Evolutionary conservation across 2,113 vertebrate species (phyloP).

Genomic region (Brachyhypopomus occidentalis): DNA sequence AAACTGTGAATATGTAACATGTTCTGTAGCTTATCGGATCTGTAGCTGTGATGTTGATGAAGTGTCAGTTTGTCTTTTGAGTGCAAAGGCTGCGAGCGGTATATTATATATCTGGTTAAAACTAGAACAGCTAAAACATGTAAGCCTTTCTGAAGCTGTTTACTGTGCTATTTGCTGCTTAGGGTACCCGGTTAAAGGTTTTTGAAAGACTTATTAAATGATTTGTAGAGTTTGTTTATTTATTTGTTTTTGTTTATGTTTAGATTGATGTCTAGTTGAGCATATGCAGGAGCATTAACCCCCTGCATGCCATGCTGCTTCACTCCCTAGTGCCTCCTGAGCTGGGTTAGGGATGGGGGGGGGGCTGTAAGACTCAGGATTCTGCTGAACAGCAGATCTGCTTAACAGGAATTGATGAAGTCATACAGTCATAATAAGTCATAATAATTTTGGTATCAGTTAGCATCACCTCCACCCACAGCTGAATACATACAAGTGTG

Average conservation of each 20-base stretch:
- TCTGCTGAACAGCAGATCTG: background rate
- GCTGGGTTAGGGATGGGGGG: background rate
- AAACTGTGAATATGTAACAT: background rate
- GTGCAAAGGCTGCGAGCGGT: no score
- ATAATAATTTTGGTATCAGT: background rate
- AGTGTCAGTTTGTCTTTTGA: no score
- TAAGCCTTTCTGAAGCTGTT: no score
- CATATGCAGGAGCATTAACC: no score
- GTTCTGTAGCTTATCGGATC: no score
- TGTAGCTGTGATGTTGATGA: no score
- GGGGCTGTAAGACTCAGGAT: slow-evolving; percentile 4
- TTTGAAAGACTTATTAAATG: slow-evolving; percentile 8
- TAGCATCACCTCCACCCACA: slow-evolving; percentile 14
- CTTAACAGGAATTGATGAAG: slow-evolving; percentile 1
- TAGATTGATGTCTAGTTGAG: no score
- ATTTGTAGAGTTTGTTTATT: background rate
- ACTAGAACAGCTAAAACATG: background rate
- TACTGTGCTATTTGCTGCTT: background rate
- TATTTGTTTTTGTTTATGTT: no score
- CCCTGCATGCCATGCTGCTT: background rate
- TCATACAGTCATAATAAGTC: background rate
- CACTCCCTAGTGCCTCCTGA: background rate
- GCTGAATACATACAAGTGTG: background rate
- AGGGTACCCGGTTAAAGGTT: background rate
- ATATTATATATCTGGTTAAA: background rate